These are phyloP conservation scores for Pipistrellus pygmaeus DNA, from an alignment of 2,797 vertebrate species.

Conservation along the genomic window DNA sequence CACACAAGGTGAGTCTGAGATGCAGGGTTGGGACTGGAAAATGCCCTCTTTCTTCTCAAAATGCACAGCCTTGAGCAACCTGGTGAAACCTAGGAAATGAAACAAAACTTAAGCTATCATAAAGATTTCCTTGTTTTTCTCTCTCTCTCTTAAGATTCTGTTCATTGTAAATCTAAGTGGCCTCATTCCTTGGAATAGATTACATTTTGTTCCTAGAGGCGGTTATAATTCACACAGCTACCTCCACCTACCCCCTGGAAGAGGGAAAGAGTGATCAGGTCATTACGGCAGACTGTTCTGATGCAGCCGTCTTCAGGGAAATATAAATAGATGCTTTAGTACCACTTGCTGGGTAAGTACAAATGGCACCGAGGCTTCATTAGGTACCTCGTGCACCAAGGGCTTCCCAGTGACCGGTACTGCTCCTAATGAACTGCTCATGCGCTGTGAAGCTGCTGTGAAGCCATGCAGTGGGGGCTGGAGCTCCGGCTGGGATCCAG, in stretches of 20 bases:
- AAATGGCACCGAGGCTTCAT: neutral
- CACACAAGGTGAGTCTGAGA: neutral
- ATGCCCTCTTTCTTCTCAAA: neutral
- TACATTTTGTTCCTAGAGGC: neutral
- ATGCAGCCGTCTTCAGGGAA: neutral
- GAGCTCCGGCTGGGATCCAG: neutral
- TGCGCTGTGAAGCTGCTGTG: too few species aligned
- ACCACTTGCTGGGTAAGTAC: neutral
- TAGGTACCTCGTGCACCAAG: neutral
- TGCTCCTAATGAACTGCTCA: neutral
- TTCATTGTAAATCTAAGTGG: neutral
- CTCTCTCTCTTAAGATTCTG: neutral
- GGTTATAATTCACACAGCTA: neutral
- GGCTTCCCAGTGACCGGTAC: neutral
- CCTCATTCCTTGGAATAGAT: slow-evolving; percentile 31
- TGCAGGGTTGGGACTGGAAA: neutral
- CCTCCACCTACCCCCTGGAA: neutral
- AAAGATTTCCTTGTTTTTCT: neutral
- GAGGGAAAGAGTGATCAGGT: neutral
- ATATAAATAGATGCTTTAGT: neutral
- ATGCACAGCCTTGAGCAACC: neutral
- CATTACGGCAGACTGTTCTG: neutral
- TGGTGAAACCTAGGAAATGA: slow-evolving; percentile 12
- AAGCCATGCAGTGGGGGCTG: neutral
- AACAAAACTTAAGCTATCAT: neutral